phyloP scores from a whole-genome alignment of 1,140 invertebrate genomes.

The Argopecten irradians region DNA sequence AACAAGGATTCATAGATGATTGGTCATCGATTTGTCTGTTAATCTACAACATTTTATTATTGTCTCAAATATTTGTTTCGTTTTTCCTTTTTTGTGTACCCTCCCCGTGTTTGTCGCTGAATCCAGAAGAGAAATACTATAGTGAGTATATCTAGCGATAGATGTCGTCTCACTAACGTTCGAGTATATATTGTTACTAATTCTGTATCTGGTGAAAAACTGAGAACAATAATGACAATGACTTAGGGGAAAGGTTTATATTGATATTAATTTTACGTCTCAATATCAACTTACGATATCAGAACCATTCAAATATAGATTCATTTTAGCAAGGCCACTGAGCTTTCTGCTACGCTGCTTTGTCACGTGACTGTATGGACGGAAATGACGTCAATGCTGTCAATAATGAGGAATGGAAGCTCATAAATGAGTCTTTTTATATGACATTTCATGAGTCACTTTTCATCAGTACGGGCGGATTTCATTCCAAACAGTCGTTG shows the following conservation, averaged over 20 bases:
- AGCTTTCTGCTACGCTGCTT: slow-evolving; percentile 6
- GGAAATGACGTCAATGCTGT: background rate
- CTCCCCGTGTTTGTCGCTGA: background rate
- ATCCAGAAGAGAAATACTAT: background rate
- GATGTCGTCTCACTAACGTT: slow-evolving; percentile 7
- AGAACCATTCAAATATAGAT: background rate
- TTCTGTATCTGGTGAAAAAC: too few relatives aligned
- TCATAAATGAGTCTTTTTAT: background rate
- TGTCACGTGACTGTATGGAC: background rate
- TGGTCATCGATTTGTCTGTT: background rate
- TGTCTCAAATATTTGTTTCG: background rate
- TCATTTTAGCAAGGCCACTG: background rate
- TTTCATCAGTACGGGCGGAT: background rate
- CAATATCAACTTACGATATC: too few relatives aligned
- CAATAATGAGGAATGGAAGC: slow-evolving; percentile 24
- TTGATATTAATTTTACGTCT: too few relatives aligned
- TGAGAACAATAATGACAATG: too few relatives aligned
- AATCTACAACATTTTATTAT: background rate
- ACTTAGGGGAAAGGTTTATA: too few relatives aligned
- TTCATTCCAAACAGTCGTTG: background rate
- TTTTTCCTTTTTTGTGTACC: background rate
- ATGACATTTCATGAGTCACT: background rate
- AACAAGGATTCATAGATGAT: background rate
- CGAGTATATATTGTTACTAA: background rate
- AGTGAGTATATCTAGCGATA: background rate